Base-by-base conservation (phyloP, 1,140 invertebrate genomes). In the Zeugodacus cucurbitae region DNA sequence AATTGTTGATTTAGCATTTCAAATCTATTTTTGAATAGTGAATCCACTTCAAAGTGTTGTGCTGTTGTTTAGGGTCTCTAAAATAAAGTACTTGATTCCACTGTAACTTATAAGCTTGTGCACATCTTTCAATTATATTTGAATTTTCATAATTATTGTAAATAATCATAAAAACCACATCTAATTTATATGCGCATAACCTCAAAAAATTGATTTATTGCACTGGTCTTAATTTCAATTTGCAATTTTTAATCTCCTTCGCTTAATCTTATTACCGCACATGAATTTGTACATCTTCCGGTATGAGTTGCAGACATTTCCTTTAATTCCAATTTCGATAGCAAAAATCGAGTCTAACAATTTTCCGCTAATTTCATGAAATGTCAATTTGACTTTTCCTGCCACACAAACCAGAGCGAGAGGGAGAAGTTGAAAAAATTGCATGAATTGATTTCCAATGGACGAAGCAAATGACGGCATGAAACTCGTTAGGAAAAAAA, bases 251-350 rank as follows among this genome's bases (percentile, higher is more conserved):
- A 37, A 70, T 70, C 67, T 70, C 67, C 74, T 11, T 82, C 74
- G 34, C 22, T n/a, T 48, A 82, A 48, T n/a, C 74, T 34, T 11
- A 48, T 82, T 82, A 82, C 37, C n/a, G 26, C 41, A 82, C n/a
- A 48, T 82, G 29, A 41, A 48, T 82, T 82, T 54, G 26, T 82
- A 48, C 26, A 82, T 41, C 41, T 82, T 82, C 74, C 74, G 74
- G 41, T 48, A 82, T 48, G 74, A 41, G 41, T 48, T 22, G 74
- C 41, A 82, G 41, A 82, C 74, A 82, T 82, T 82, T 82, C 74
- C 74, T 82, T 82, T 48, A 82, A 82, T 82, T 48, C 74, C 74
- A 48, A 44, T 29, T 82, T 82, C 74, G 74, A 54, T 82, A 48
- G n/a, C n/a, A 48, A 82, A 82, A 82, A 54, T 20, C 48, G 44